A percentile compares a stretch with the other conserved stretches of the same genome.
Evolutionary conservation across 2,888 invertebrate genomes (phyloP).

Genomic region (Griposia aprilina): DNA sequence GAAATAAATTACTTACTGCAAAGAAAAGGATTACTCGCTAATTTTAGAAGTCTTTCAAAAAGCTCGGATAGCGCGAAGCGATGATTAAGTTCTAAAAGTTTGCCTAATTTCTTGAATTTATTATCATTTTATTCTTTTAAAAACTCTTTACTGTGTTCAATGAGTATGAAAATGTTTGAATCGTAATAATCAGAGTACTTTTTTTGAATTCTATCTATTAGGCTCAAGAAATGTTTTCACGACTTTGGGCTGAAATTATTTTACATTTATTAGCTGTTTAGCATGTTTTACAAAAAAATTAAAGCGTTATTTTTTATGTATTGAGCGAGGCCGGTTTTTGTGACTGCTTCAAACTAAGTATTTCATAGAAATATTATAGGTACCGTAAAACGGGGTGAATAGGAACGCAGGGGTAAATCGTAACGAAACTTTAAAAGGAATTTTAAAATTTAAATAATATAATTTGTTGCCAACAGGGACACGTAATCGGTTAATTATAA

Average conservation of each 20-base stretch:
- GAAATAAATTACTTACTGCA: slow-evolving; percentile 76
- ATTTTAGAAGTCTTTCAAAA: slow-evolving; percentile 77
- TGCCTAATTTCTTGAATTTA: slow-evolving; percentile 75
- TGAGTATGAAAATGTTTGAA: slow-evolving; percentile 68
- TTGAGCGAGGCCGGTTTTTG: background rate
- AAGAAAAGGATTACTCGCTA: slow-evolving; percentile 77
- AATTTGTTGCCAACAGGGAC: too few relatives aligned
- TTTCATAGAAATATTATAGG: background rate
- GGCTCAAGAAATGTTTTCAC: slow-evolving; percentile 37
- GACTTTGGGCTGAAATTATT: slow-evolving; percentile 11
- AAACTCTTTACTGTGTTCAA: slow-evolving; percentile 63
- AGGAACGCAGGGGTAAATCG: too few relatives aligned
- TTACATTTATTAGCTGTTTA: background rate
- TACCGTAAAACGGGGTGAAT: too few relatives aligned
- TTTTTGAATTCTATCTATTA: slow-evolving; percentile 47
- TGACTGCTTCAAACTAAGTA: too few relatives aligned
- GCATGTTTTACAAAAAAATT: slow-evolving; percentile 5
- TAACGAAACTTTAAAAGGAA: too few relatives aligned
- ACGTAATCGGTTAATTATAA: too few relatives aligned
- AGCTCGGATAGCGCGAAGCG: slow-evolving; percentile 70
- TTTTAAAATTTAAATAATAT: too few relatives aligned
- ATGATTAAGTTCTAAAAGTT: slow-evolving; percentile 76
- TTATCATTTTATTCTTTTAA: slow-evolving; percentile 69
- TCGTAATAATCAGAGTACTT: slow-evolving; percentile 61
- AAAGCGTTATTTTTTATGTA: background rate